Evolutionary conservation across 2,113 vertebrate genomes (phyloP).

Genomic region (Cranoglanis bouderius): DNA sequence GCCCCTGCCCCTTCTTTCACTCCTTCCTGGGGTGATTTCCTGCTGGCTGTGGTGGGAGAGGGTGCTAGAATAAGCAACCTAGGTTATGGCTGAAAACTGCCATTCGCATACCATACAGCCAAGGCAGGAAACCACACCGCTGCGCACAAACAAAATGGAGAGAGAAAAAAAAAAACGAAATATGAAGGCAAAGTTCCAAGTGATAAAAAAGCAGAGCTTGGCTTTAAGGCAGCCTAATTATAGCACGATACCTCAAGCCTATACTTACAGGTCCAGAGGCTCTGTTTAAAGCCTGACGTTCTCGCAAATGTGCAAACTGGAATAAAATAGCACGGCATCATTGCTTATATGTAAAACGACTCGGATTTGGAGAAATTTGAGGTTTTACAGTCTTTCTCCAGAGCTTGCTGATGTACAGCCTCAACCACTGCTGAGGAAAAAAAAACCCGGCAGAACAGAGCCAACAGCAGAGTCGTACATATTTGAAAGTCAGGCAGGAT

Average conservation of each 20-base stretch:
- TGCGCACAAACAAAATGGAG: slow-evolving; percentile 49
- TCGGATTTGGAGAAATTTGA: slow-evolving; percentile 44
- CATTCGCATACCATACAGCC: slow-evolving; percentile 50
- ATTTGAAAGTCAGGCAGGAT: not conserved
- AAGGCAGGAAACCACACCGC: slow-evolving; percentile 56
- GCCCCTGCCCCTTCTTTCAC: slow-evolving; percentile 28
- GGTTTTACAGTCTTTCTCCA: slow-evolving; percentile 46
- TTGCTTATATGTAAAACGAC: slow-evolving; percentile 33
- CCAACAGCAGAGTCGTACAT: not conserved
- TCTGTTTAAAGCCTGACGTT: slow-evolving; percentile 34
- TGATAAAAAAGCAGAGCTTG: slow-evolving; percentile 58
- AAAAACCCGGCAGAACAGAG: not conserved
- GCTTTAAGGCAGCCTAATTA: slow-evolving; percentile 64
- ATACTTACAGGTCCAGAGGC: slow-evolving; percentile 61
- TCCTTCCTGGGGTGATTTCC: slow-evolving; percentile 39
- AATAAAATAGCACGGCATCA: slow-evolving; percentile 52
- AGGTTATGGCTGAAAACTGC: slow-evolving; percentile 49
- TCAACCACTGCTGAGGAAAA: not conserved
- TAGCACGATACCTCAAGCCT: slow-evolving; percentile 54
- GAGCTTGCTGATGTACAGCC: not conserved
- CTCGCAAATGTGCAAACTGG: slow-evolving; percentile 47
- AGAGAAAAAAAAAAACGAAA: slow-evolving; percentile 5
- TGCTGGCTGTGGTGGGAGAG: slow-evolving; percentile 41
- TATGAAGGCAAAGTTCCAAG: slow-evolving; percentile 45
- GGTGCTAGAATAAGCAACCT: slow-evolving; percentile 35